Conservation (phyloP, 2,113 vertebrate genomes). For the Romanogobio albipinnatus region DNA sequence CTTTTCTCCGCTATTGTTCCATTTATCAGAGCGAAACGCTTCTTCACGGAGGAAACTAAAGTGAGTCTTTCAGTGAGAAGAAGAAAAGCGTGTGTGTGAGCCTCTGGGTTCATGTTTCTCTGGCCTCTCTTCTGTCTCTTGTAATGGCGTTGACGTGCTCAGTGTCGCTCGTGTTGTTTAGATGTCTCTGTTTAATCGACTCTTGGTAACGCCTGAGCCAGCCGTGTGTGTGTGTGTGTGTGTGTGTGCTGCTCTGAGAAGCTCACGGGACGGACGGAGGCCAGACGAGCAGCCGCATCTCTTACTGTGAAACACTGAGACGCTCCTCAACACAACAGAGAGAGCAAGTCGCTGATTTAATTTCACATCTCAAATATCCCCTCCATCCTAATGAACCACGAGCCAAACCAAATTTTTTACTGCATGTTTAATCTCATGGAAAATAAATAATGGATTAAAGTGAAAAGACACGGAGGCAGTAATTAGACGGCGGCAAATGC, state of each 20-base stretch:
- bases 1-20: too few relatives aligned
- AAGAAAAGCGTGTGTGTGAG: too few relatives aligned
- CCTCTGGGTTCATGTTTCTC: not conserved
- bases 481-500: not conserved
- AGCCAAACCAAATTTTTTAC: not conserved
- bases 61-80: too few relatives aligned
- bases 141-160: not conserved
- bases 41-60: too few relatives aligned
- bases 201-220: too few relatives aligned
- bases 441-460: slow-evolving; percentile 24
- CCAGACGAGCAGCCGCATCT: too few relatives aligned
- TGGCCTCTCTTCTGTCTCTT: not conserved
- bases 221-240: too few relatives aligned
- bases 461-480: not conserved
- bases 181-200: slow-evolving; percentile 10
- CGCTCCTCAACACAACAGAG: not conserved
- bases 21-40: too few relatives aligned
- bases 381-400: not conserved
- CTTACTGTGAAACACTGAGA: too few relatives aligned
- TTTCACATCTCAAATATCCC: slow-evolving; percentile 16
- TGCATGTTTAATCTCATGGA: slow-evolving; percentile 5
- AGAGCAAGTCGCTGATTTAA: not conserved
- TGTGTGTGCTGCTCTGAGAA: not conserved
- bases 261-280: too few relatives aligned
- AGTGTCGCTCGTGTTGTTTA: not conserved